Base-by-base conservation (phyloP, 2,797 vertebrate species). In the Kryptopterus vitreolus region DNA sequence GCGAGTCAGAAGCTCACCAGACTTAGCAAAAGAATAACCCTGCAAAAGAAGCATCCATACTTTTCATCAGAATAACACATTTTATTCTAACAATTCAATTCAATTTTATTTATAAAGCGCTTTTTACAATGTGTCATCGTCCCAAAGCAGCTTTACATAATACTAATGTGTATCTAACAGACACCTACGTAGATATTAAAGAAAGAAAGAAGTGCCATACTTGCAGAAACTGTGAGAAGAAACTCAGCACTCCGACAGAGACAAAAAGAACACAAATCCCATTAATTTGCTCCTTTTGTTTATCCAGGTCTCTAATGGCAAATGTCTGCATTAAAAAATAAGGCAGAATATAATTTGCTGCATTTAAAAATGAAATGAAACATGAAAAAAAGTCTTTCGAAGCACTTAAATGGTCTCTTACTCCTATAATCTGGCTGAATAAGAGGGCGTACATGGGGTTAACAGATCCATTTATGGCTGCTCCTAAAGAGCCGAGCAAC, bases 391-490 rank as follows among this genome's bases (percentile, higher is more conserved):
- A 52, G 24, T 35, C 38, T 65, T 31, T 24, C n/a, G 1, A 65
- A 55, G 29, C 22, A 58, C 58, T 77, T 5, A 75, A 74, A 66
- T 13, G 10, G 29, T 29, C 20, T 66, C 90, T 87, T 77, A 96
- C 95, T 89, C 94, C 94, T 16, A 96, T 85, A 80, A 96, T 92
- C 74, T 95, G 92, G 81, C 94, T 96, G 88, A 95, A 95, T 66
- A 95, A 86, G 50, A 96, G 2, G 18, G 94, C 91, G 24, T 95
- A 96, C 62, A 95, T 84, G 15, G 95, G 94, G 82, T 83, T 94
- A 57, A 95, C 81, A 0, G 91, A 90, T 57, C 95, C 95, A 2
- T 95, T 96, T 66, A 94, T 16, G 0, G 91, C 93, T 20, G 95
- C 95, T 77, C 91, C 94, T 66, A 96, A 43, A 4, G 94, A 94